A percentile compares a stretch with the other conserved stretches of the same genome.
Evolutionary conservation across 1,140 invertebrate genomes (phyloP).

Genomic region (Nixonia krombeini): DNA sequence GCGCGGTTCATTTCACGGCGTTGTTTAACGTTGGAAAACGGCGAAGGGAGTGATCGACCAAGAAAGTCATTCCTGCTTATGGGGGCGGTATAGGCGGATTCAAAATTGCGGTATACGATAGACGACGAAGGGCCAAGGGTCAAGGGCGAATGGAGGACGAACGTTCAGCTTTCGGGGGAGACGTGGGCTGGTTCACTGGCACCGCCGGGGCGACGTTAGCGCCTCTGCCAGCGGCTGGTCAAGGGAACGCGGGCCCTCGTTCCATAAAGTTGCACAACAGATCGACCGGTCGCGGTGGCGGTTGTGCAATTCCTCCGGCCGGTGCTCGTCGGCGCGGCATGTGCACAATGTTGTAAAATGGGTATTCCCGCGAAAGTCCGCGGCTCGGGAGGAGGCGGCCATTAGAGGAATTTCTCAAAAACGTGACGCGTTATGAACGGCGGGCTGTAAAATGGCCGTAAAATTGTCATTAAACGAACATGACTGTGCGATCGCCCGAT

Average conservation of each 20-base stretch:
- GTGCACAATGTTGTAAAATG: conserved; percentile 29
- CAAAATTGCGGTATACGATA: too few species aligned
- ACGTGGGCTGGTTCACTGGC: too few species aligned
- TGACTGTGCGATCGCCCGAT: neutral
- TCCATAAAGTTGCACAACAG: conserved; percentile 37
- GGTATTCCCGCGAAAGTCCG: conserved; percentile 12
- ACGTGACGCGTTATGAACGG: conserved; percentile 2
- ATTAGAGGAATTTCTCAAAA: conserved; percentile 13
- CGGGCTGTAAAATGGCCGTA: conserved; percentile 15
- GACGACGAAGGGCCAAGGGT: too few species aligned
- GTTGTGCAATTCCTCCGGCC: conserved; percentile 23
- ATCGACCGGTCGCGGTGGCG: conserved; percentile 21
- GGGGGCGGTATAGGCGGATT: too few species aligned
- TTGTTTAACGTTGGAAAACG: too few species aligned
- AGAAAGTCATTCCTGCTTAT: too few species aligned
- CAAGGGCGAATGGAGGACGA: too few species aligned
- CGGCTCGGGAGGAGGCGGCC: conserved; percentile 10
- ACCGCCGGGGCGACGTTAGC: too few species aligned
- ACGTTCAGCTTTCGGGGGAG: too few species aligned
- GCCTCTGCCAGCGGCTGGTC: conserved; percentile 17
- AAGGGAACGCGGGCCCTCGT: conserved; percentile 11
- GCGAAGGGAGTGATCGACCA: too few species aligned
- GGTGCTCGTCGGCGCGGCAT: conserved; percentile 4
- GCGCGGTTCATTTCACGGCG: too few species aligned
- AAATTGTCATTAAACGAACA: conserved; percentile 23